Percentiles rank a stretch among this genome's conserved stretches.
Conservation (phyloP, 2,113 vertebrate genomes). For the Fulica atra region DNA sequence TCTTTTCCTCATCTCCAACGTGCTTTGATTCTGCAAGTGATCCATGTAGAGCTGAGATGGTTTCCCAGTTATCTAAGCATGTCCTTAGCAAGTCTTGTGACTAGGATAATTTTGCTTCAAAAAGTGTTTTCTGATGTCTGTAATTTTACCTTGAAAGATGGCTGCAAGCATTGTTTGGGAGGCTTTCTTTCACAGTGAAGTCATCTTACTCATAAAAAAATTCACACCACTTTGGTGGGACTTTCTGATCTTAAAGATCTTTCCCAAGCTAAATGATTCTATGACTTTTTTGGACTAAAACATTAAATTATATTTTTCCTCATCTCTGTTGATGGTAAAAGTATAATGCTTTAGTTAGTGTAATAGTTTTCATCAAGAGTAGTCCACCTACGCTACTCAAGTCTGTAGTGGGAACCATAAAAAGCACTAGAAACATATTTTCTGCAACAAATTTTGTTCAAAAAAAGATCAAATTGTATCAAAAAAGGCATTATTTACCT, state of each 20-base stretch:
- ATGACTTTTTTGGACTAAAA: background rate
- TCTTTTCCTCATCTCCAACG: background rate
- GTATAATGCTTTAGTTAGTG: background rate
- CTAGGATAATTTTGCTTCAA: background rate
- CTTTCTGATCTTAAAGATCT: no score
- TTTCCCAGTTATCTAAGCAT: background rate
- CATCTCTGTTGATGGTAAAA: accelerated
- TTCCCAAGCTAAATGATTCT: no score
- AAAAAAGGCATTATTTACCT: conserved; percentile 5
- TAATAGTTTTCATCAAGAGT: background rate
- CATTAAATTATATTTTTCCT: background rate
- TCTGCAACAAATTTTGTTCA: background rate
- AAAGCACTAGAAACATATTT: background rate
- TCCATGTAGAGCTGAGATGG: background rate
- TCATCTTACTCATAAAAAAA: background rate
- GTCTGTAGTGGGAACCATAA: background rate
- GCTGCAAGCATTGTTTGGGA: background rate
- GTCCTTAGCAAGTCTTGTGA: background rate
- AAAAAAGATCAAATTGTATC: background rate
- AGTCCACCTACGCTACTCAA: background rate
- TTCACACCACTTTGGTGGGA: background rate
- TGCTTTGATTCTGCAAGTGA: background rate
- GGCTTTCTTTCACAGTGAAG: background rate
- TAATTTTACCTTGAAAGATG: background rate
- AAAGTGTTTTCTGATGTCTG: background rate